phyloP scores from a whole-genome alignment of 2,797 vertebrate species.

The Clarias platycephalus region DNA sequence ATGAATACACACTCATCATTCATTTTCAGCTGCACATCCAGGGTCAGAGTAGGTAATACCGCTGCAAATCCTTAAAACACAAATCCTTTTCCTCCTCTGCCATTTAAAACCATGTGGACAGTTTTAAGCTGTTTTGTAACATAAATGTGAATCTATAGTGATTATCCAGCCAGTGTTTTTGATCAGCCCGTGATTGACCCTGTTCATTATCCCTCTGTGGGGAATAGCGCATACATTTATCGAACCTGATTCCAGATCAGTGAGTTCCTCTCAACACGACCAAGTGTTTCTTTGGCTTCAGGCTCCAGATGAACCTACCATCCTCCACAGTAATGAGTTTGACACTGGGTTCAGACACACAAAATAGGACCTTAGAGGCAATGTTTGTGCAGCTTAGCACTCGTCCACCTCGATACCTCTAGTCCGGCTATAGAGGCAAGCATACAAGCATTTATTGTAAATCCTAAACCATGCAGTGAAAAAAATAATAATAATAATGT shows the following conservation, averaged over 20 bases:
- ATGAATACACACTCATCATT: slow-evolving; percentile 22
- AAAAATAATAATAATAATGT: not conserved
- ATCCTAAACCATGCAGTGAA: slow-evolving; percentile 36
- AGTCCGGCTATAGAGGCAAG: slow-evolving; percentile 24
- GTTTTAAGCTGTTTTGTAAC: not conserved
- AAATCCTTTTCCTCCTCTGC: not conserved
- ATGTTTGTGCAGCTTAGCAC: slow-evolving; percentile 35
- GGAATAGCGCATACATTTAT: slow-evolving; percentile 10
- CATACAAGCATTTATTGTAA: slow-evolving; percentile 30
- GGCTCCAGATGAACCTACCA: slow-evolving; percentile 40
- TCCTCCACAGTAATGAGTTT: slow-evolving; percentile 56
- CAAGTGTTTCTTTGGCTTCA: slow-evolving; percentile 31
- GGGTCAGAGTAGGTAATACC: not conserved
- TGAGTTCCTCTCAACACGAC: slow-evolving; percentile 9
- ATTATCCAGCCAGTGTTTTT: slow-evolving; percentile 1
- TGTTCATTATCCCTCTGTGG: not conserved
- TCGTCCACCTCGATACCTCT: slow-evolving; percentile 33
- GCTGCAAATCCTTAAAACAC: slow-evolving; percentile 10
- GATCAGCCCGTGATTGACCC: slow-evolving; percentile 27
- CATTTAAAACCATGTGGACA: not conserved
- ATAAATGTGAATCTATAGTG: not conserved
- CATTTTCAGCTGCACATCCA: not conserved
- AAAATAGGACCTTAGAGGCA: slow-evolving; percentile 48
- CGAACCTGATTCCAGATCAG: slow-evolving; percentile 41
- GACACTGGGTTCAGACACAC: slow-evolving; percentile 54